Percentiles rank a stretch among this genome's conserved stretches.
phyloP scores from a whole-genome alignment of 1,140 invertebrate species.

The Eriocheir sinensis region DNA sequence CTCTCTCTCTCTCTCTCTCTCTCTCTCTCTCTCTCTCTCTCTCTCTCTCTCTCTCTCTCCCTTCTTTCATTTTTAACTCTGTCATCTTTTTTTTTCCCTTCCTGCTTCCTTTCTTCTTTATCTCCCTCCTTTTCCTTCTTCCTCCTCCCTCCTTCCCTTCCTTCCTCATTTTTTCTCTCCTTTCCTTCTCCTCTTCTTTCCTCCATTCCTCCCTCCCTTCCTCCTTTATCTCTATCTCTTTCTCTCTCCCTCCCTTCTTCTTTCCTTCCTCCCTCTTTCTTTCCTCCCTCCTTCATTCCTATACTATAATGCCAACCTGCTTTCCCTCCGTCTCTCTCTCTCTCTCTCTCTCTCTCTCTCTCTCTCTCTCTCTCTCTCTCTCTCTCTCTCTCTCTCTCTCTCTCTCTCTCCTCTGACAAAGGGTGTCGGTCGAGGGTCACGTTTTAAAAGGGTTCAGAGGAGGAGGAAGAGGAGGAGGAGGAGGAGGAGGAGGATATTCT shows the following conservation, averaged over 20 bases:
- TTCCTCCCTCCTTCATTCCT: too few species aligned
- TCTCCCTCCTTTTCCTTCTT: background rate
- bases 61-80: too few species aligned
- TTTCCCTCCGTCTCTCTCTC: too few species aligned
- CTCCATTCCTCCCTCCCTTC: background rate
- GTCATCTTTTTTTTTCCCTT: background rate
- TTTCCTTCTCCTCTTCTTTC: background rate
- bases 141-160: background rate
- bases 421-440: background rate
- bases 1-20: constrained; percentile 47
- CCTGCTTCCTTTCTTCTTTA: background rate
- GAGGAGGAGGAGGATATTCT: background rate
- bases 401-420: background rate
- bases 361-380: constrained; percentile 23
- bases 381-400: background rate
- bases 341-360: background rate
- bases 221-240: background rate
- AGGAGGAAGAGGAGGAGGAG: background rate
- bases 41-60: constrained; percentile 39
- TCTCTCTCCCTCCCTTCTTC: background rate
- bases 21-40: constrained; percentile 55
- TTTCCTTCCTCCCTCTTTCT: background rate
- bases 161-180: background rate
- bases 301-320: too few species aligned
- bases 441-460: background rate